Evolutionary conservation across 2,797 vertebrate genomes (phyloP).

Genomic region (Rhyacichthys aspro): DNA sequence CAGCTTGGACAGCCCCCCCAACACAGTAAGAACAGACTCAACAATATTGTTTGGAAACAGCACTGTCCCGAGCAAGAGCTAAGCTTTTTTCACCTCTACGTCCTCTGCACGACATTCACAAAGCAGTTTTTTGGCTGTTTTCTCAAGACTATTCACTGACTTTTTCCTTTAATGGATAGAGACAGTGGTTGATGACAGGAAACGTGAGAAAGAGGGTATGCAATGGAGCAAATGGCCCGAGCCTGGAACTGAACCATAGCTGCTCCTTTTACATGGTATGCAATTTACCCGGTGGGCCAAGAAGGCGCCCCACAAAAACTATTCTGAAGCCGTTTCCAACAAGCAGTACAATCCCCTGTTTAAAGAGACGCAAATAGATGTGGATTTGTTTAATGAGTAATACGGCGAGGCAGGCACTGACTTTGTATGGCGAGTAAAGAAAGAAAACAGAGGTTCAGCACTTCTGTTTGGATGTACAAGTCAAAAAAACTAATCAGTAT

Average conservation of each 20-base stretch:
- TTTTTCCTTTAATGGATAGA: conserved; percentile 4
- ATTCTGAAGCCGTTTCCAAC: not conserved
- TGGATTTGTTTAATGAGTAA: no score
- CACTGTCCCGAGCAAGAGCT: no score
- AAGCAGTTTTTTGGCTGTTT: no score
- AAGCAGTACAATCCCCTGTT: no score
- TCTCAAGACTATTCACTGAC: no score
- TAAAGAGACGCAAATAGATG: no score
- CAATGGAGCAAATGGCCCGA: conserved; percentile 6
- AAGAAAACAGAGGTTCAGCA: no score
- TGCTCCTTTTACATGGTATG: not conserved
- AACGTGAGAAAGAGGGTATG: conserved; percentile 16
- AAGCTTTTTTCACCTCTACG: no score
- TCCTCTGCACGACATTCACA: no score
- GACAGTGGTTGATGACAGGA: conserved; percentile 16
- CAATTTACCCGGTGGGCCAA: not conserved
- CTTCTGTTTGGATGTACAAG: no score
- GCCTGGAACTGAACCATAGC: conserved; percentile 4
- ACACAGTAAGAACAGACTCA: conserved; percentile 63
- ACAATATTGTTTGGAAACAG: not conserved
- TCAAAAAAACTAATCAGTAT: not conserved
- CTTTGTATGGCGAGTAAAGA: no score
- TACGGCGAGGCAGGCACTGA: no score
- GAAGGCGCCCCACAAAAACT: not conserved
- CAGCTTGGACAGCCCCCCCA: conserved; percentile 92